These are phyloP conservation scores for Eupristina koningsbergeri DNA, from an alignment of 1,140 invertebrate genomes.

Conservation along the genomic window DNA sequence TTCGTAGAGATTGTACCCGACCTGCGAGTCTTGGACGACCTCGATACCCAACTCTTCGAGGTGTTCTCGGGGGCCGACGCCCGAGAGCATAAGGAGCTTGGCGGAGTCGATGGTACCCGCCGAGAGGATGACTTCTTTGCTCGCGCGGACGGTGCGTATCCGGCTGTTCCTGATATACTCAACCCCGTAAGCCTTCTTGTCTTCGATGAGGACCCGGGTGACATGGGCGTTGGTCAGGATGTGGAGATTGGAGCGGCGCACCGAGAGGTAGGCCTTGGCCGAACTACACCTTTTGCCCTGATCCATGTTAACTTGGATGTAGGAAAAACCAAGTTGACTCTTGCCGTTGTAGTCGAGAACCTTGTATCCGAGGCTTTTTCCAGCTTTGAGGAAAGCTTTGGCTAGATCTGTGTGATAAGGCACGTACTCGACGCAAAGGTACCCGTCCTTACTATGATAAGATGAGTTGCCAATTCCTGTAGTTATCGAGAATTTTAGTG, in stretches of 20 bases:
- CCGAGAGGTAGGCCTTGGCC: constrained; percentile 76
- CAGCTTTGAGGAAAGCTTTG: constrained; percentile 75
- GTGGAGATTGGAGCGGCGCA: constrained; percentile 79
- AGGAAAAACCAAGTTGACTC: constrained; percentile 74
- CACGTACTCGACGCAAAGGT: constrained; percentile 67
- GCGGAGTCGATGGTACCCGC: constrained; percentile 81
- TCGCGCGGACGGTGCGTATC: constrained; percentile 69
- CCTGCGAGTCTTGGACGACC: constrained; percentile 78
- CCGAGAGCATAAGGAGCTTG: constrained; percentile 82
- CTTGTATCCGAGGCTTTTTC: constrained; percentile 73
- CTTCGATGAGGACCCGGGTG: constrained; percentile 77
- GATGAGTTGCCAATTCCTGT: constrained; percentile 65
- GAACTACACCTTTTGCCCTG: constrained; percentile 79
- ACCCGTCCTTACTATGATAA: constrained; percentile 72
- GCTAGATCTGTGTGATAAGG: constrained; percentile 69
- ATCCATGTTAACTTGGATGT: constrained; percentile 80
- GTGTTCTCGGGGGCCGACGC: constrained; percentile 81
- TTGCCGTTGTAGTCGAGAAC: constrained; percentile 75
- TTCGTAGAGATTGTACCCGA: constrained; percentile 83
- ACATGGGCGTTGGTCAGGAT: constrained; percentile 78
- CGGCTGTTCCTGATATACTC: constrained; percentile 74
- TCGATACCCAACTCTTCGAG: constrained; percentile 80
- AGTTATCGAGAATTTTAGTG: constrained; percentile 26
- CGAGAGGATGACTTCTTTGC: constrained; percentile 80
- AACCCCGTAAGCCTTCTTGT: constrained; percentile 75